phyloP scores from a whole-genome alignment of 2,113 vertebrate species.

The Dendropsophus ebraccatus region DNA sequence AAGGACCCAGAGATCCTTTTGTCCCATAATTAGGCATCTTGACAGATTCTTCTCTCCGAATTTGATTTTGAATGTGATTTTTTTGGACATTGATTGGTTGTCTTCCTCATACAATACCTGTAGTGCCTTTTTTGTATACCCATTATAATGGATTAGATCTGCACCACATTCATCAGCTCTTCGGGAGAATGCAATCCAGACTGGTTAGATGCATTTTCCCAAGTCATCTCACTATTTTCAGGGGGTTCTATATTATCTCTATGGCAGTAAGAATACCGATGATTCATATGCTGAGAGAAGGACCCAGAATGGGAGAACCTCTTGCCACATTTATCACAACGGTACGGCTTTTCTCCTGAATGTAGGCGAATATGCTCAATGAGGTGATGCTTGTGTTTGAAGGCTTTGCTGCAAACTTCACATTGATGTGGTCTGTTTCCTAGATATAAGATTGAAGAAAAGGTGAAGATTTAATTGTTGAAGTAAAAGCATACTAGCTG shows the following conservation, averaged over 20 bases:
- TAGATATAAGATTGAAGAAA: slow-evolving; percentile 44
- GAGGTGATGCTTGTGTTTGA: slow-evolving; percentile 85
- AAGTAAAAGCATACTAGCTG: neutral
- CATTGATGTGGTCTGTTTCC: slow-evolving; percentile 82
- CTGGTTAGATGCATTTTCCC: slow-evolving; percentile 46
- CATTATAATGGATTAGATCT: slow-evolving; percentile 63
- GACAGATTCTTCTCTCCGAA: neutral
- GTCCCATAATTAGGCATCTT: neutral
- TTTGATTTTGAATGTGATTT: no score
- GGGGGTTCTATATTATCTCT: slow-evolving; percentile 73
- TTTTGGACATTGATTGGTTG: neutral
- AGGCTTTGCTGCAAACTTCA: slow-evolving; percentile 81
- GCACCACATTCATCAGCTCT: slow-evolving; percentile 64
- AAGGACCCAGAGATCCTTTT: neutral
- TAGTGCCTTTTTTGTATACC: neutral
- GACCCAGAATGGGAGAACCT: slow-evolving; percentile 85
- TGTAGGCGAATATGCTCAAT: slow-evolving; percentile 82
- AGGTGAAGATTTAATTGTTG: neutral
- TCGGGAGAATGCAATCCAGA: slow-evolving; percentile 50
- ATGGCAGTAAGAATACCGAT: slow-evolving; percentile 83
- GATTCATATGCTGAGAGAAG: slow-evolving; percentile 87
- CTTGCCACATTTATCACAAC: slow-evolving; percentile 83
- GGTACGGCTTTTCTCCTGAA: slow-evolving; percentile 84
- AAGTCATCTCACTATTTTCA: slow-evolving; percentile 66
- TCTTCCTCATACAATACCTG: neutral